Evolutionary conservation across 2,113 vertebrate genomes (phyloP), one percentile per base, ranked within the genome.

Genomic region (Aspiorhynchus laticeps): DNA sequence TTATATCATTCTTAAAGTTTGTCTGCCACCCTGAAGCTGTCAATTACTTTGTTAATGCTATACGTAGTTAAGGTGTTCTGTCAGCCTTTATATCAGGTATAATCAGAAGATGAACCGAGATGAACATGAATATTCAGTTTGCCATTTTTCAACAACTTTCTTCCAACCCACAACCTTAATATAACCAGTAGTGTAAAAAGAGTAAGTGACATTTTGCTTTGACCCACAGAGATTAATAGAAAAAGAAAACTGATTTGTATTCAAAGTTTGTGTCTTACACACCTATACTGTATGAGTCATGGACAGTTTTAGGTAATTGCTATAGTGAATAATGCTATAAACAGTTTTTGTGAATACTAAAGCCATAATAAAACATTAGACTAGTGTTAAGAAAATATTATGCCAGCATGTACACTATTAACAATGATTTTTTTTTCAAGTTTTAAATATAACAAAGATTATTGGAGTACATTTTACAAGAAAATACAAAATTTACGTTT

Each of bases 81-180:
- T n/a, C 24, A 74, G n/a, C 63, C 36, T 19, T 53, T 31, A 43
- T 75, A 14, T 75, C 83, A 46, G 26, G 53, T 31, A 59, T 43
- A 59, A 63, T 41, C 8, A 9, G 12, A 26, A 61, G 83, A 38
- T 71, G 31, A 74, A 59, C 4, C 14, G 8, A 73, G 31, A 36
- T 10, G 36, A 2, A 5, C 41, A 84, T 74, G 14, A 84, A 61
- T 75, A 84, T 61, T 61, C 17, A 48, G 21, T 3, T 11, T 67
- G 84, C 28, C 46, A 79, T 78, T 85, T 79, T 85, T 65, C 43
- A 26, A 28, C 36, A 69, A 31, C 2, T 31, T 67, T 48, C 53
- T 73, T 33, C 31, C 24, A 31, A 51, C 28, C 19, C 33, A 36
- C 19, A 36, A 51, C 8, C 61, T 15, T 14, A 48, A 31, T 33